Evolutionary conservation across 2,797 vertebrate species (phyloP).

Genomic region (Eurystomus glaucurus): DNA sequence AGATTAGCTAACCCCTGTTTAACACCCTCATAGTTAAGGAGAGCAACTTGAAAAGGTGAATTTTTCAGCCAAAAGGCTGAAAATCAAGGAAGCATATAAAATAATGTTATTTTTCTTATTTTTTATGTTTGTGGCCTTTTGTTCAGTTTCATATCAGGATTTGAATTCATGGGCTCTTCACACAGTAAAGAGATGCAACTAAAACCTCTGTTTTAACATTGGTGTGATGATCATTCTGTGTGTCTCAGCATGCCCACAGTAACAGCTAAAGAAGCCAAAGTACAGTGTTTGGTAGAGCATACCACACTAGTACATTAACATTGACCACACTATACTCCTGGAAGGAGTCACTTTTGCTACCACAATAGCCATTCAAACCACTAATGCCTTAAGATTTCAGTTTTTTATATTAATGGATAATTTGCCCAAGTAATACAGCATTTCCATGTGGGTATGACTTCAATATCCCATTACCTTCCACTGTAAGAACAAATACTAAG

Average conservation of each 20-base stretch:
- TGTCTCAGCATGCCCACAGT: background rate
- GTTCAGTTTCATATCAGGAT: background rate
- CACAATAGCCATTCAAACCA: background rate
- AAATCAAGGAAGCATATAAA: background rate
- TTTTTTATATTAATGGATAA: background rate
- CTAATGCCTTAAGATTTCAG: background rate
- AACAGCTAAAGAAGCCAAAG: background rate
- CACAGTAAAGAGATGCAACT: background rate
- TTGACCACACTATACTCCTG: background rate
- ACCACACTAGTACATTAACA: background rate
- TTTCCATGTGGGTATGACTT: background rate
- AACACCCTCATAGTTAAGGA: background rate
- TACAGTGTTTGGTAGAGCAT: background rate
- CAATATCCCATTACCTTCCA: background rate
- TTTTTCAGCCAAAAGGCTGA: background rate
- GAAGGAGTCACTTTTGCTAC: background rate
- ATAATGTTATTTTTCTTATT: background rate
- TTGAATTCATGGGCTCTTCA: background rate
- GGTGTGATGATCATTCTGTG: background rate
- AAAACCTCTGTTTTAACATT: rapidly evolving
- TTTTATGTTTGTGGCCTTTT: background rate
- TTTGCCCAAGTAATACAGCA: background rate
- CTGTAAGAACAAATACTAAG: background rate
- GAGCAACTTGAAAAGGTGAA: background rate
- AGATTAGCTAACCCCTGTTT: background rate